Conservation (phyloP, 1,140 invertebrate genomes). For the Leptonema lineaticorne region DNA sequence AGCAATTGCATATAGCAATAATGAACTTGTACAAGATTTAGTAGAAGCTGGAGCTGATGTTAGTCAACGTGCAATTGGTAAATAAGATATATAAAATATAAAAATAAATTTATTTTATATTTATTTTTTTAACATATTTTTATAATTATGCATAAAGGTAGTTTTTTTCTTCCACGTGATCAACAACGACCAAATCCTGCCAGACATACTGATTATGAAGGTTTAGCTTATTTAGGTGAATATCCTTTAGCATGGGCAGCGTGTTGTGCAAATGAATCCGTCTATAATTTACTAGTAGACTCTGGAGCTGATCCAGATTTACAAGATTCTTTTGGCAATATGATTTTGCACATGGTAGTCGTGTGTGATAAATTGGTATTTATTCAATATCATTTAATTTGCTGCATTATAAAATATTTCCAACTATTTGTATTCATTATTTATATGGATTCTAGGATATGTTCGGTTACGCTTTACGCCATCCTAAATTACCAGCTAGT, state of each 20-base stretch:
- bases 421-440: neutral
- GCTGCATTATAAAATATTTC: neutral
- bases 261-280: constrained; percentile 93
- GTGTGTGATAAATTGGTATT: constrained; percentile 92
- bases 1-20: constrained; percentile 94
- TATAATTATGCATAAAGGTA: too few relatives aligned
- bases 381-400: constrained; percentile 26
- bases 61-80: constrained; percentile 86
- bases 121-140: constrained; percentile 12
- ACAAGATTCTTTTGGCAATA: constrained; percentile 92
- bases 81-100: constrained; percentile 26
- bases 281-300: constrained; percentile 95
- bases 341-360: constrained; percentile 97
- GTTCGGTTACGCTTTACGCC: constrained; percentile 95
- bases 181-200: constrained; percentile 76
- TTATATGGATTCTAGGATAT: constrained; percentile 74
- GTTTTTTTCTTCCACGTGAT: constrained; percentile 89
- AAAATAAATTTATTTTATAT: neutral
- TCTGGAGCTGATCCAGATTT: constrained; percentile 89
- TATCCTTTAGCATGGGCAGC: constrained; percentile 96
- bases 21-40: constrained; percentile 91
- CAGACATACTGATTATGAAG: constrained; percentile 90
- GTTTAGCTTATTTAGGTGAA: constrained; percentile 92
- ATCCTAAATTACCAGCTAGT: constrained; percentile 89
- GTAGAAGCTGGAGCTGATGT: constrained; percentile 89